Percentiles rank a stretch among this genome's conserved stretches.
phyloP scores from a whole-genome alignment of 2,113 vertebrate species.

The pig (Sus scrofa) region DNA sequence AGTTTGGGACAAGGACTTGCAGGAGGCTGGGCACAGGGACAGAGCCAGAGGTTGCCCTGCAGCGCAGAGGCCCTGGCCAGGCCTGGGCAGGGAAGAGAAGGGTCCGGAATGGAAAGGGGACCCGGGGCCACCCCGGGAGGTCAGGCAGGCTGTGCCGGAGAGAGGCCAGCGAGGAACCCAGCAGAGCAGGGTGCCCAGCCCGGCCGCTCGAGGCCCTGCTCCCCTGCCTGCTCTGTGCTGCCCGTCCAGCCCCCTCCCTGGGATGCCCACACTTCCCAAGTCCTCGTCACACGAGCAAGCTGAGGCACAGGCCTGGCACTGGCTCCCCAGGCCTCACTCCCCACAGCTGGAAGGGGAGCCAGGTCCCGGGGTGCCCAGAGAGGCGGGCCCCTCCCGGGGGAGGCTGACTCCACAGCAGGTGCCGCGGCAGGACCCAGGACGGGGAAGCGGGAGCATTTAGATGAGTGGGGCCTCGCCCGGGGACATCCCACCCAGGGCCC shows the following conservation, averaged over 20 bases:
- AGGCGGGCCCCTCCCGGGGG: neutral
- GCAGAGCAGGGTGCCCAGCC: too few relatives aligned
- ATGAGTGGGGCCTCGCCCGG: neutral
- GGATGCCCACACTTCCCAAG: neutral
- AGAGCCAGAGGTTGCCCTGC: neutral
- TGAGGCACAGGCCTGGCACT: fast-evolving
- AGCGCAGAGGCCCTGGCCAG: neutral
- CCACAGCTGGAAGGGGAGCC: neutral
- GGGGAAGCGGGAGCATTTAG: fast-evolving
- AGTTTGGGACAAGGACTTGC: neutral
- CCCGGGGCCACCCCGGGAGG: neutral
- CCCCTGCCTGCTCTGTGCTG: neutral
- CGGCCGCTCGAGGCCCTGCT: too few relatives aligned
- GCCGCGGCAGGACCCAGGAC: fast-evolving
- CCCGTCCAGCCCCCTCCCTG: fast-evolving
- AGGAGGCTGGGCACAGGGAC: neutral
- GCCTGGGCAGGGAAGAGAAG: too few relatives aligned
- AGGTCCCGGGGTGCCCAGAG: fast-evolving
- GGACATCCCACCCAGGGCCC: neutral
- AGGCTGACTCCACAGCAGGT: too few relatives aligned
- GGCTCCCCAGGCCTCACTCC: too few relatives aligned
- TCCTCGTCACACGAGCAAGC: fast-evolving
- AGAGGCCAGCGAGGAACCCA: too few relatives aligned
- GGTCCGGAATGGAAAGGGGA: fast-evolving
- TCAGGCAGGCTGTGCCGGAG: fast-evolving